These are phyloP conservation scores for Cyrtonyx montezumae DNA, from an alignment of 2,113 vertebrate species.

Conservation along the genomic window DNA sequence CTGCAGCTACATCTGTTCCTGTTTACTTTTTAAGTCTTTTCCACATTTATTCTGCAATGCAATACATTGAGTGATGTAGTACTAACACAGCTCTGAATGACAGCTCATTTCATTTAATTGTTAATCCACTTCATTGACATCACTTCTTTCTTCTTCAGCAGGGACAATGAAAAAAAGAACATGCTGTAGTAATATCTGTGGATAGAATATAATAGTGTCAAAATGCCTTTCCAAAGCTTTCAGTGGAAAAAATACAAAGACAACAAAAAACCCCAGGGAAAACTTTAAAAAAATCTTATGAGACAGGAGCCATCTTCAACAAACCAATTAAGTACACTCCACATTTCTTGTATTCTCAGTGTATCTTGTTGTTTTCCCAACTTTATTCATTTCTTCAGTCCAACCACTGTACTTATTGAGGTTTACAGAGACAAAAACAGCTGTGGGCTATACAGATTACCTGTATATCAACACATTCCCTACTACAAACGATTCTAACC, in stretches of 20 bases:
- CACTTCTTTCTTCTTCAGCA: neutral
- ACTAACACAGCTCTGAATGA: neutral
- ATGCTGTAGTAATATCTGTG: neutral
- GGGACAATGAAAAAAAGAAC: neutral
- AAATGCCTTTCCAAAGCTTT: neutral
- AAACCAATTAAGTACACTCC: neutral
- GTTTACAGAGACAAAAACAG: neutral
- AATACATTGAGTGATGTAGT: rapidly evolving
- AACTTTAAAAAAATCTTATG: neutral
- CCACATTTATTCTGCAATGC: neutral
- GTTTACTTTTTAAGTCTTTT: neutral
- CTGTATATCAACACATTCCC: neutral
- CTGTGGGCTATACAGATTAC: neutral
- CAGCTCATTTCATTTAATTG: neutral
- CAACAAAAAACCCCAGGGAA: neutral
- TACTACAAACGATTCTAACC: neutral
- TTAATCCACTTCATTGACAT: neutral
- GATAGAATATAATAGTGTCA: neutral
- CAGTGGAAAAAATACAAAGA: neutral
- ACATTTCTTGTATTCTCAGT: neutral
- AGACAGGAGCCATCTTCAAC: neutral
- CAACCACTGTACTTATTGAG: neutral
- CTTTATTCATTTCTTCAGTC: neutral
- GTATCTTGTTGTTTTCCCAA: neutral
- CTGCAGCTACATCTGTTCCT: neutral